Evolutionary conservation across 2,888 invertebrate genomes (phyloP).

Genomic region (Rhaphigaster nebulosa): DNA sequence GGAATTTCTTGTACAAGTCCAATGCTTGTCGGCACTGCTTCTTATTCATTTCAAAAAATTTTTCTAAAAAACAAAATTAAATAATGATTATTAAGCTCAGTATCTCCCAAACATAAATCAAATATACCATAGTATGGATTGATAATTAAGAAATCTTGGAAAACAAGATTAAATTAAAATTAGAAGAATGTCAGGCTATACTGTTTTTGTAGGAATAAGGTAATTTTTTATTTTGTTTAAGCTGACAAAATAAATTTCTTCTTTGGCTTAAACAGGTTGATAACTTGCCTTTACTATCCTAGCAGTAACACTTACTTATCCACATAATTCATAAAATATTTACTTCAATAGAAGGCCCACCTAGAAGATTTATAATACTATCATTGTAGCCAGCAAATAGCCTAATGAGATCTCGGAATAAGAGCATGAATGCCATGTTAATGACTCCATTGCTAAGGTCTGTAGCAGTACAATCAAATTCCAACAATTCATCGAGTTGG

Average conservation of each 20-base stretch:
- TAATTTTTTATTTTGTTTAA: too few relatives aligned
- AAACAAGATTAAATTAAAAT: not conserved
- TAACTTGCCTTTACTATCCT: too few relatives aligned
- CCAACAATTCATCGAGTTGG: conserved; percentile 94
- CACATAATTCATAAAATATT: not conserved
- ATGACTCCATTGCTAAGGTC: conserved; percentile 99
- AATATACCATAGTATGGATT: not conserved
- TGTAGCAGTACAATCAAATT: conserved; percentile 97
- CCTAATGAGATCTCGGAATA: conserved; percentile 98
- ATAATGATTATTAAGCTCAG: not conserved
- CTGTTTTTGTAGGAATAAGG: too few relatives aligned
- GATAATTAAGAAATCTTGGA: not conserved
- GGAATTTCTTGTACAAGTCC: conserved; percentile 98
- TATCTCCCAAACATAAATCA: not conserved
- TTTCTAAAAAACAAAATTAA: conserved; percentile 77
- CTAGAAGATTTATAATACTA: conserved; percentile 96
- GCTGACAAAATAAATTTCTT: too few relatives aligned
- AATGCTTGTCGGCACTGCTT: conserved; percentile 98
- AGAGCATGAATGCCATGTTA: conserved; percentile 98
- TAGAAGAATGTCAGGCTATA: not conserved
- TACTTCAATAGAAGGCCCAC: conserved; percentile 69
- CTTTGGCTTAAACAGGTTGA: too few relatives aligned
- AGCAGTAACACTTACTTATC: not conserved
- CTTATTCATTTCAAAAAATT: conserved; percentile 99
- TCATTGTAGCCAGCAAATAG: conserved; percentile 99